Conservation (phyloP, 2,888 invertebrate genomes). For the Chymomyza procnemis region DNA sequence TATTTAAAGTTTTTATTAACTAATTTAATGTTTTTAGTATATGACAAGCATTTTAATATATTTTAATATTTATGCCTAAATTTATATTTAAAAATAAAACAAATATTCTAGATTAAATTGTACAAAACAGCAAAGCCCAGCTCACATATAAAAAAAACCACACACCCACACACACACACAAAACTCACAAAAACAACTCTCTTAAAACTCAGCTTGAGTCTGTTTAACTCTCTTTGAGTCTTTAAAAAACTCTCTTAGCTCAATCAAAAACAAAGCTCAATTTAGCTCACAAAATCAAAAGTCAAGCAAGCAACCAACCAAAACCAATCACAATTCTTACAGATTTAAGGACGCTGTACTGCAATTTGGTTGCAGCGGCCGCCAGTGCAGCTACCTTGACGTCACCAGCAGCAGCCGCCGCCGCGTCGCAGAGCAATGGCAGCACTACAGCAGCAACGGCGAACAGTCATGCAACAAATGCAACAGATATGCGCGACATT, state of each 20-base stretch:
- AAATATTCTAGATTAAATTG: conserved; percentile 7
- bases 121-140: conserved; percentile 9
- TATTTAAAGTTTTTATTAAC: conserved; percentile 17
- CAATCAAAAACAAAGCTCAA: conserved; percentile 7
- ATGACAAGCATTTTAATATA: background rate
- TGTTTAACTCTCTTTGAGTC: conserved; percentile 1
- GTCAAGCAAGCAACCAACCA: conserved; percentile 54
- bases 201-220: conserved; percentile 6
- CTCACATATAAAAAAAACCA: conserved; percentile 2
- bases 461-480: conserved; percentile 14
- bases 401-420: conserved; percentile 22
- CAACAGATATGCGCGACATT: conserved; percentile 49
- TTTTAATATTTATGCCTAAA: conserved; percentile 37
- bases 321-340: conserved; percentile 77
- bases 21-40: conserved; percentile 19
- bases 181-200: background rate
- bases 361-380: conserved; percentile 76
- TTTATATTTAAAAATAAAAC: conserved; percentile 15
- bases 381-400: conserved; percentile 47
- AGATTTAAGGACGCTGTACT: conserved; percentile 78
- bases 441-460: background rate
- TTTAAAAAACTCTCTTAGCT: background rate
- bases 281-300: conserved; percentile 23
- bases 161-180: conserved; percentile 2
- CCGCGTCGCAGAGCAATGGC: conserved; percentile 26